Conservation (phyloP, 92 coral and sea anemone genomes). For the Muricea muricata region DNA sequence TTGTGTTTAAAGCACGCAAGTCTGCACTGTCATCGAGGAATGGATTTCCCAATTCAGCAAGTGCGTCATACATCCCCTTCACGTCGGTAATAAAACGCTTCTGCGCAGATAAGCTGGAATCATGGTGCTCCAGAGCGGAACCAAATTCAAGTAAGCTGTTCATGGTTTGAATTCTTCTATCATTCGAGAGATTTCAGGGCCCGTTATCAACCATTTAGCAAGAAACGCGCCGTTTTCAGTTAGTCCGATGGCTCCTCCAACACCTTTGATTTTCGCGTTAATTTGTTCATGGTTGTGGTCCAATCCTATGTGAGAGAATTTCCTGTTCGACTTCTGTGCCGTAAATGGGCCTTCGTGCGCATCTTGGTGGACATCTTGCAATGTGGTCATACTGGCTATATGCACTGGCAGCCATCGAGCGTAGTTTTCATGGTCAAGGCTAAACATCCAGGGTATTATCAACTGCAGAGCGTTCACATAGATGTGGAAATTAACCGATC, state of each 20-base stretch:
- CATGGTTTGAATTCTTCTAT: background rate
- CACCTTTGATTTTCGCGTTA: constrained; percentile 72
- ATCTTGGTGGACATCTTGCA: constrained; percentile 58
- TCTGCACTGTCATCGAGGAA: constrained; percentile 13
- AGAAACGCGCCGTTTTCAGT: constrained; percentile 47
- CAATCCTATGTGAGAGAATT: constrained; percentile 67
- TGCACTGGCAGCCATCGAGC: constrained; percentile 75
- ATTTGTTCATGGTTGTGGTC: constrained; percentile 70
- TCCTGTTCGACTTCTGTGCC: constrained; percentile 58
- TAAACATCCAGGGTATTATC: constrained; percentile 65
- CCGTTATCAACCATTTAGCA: constrained; percentile 11
- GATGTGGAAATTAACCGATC: constrained; percentile 42
- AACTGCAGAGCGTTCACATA: constrained; percentile 36
- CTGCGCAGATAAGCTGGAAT: constrained; percentile 14
- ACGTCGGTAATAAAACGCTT: constrained; percentile 4
- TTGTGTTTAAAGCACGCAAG: background rate
- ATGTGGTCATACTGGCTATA: constrained; percentile 55
- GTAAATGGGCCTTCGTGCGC: constrained; percentile 63
- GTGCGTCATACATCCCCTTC: background rate
- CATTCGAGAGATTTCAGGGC: constrained; percentile 14
- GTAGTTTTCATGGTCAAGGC: constrained; percentile 64
- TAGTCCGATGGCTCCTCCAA: constrained; percentile 72
- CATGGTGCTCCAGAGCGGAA: constrained; percentile 11
- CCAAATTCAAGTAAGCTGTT: background rate
- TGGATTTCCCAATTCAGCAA: constrained; percentile 10